Conservation (phyloP, 2,797 vertebrate species). For the Enteromius argenteus region DNA sequence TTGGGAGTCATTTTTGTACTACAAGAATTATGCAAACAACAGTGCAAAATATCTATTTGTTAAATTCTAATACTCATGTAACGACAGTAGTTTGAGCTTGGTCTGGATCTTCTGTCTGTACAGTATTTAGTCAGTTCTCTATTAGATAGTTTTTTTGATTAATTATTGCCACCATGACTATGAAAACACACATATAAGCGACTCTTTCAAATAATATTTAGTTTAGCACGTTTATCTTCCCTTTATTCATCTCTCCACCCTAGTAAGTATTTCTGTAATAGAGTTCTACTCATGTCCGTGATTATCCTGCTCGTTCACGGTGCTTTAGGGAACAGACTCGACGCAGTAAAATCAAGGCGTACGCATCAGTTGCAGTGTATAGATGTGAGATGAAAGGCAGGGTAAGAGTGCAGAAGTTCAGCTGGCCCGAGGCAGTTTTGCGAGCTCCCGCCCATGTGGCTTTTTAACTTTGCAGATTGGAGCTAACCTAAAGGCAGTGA, state of each 20-base stretch:
- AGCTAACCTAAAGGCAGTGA: conserved; percentile 72
- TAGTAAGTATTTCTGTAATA: conserved; percentile 5
- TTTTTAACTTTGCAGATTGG: conserved; percentile 69
- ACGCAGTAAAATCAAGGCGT: conserved; percentile 59
- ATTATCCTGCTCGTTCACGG: background rate
- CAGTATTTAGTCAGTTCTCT: background rate
- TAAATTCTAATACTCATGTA: too few relatives aligned
- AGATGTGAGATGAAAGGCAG: conserved; percentile 61
- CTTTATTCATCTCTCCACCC: background rate
- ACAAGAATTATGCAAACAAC: background rate
- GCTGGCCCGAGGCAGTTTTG: conserved; percentile 22
- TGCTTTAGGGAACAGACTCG: conserved; percentile 40
- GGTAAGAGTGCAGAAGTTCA: conserved; percentile 64
- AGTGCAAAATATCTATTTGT: background rate
- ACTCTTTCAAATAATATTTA: background rate
- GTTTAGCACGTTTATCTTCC: background rate
- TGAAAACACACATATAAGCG: background rate
- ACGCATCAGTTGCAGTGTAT: conserved; percentile 56
- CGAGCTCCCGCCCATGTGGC: conserved; percentile 2
- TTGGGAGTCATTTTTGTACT: background rate
- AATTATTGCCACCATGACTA: background rate
- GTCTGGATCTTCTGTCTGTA: background rate
- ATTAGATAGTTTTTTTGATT: background rate
- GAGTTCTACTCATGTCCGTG: background rate
- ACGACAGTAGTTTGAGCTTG: too few relatives aligned